A percentile compares a stretch with the other conserved stretches of the same genome.
phyloP scores from a whole-genome alignment of 2,113 vertebrate species.

The Grantiella picta region DNA sequence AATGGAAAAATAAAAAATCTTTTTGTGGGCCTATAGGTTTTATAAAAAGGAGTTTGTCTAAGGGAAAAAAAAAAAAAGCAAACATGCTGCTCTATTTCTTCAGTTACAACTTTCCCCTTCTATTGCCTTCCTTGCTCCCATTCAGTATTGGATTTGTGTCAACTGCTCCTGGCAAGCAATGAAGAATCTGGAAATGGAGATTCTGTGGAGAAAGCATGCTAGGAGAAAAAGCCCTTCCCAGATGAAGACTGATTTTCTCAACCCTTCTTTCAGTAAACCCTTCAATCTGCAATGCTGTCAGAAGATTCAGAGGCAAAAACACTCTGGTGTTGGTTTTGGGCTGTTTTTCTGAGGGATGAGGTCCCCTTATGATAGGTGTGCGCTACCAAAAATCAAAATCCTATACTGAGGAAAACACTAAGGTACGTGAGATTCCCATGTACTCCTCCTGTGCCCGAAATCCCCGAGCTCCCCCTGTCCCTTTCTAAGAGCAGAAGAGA shows the following conservation, averaged over 20 bases:
- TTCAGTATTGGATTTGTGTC: not conserved
- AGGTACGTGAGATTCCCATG: not conserved
- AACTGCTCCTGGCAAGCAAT: not conserved
- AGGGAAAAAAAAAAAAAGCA: not conserved
- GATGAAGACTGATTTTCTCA: not conserved
- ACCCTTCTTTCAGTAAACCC: not conserved
- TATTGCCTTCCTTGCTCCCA: not conserved
- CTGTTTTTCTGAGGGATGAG: not conserved
- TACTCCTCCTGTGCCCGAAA: not conserved
- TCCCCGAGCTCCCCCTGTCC: rapidly evolving
- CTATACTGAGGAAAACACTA: not conserved
- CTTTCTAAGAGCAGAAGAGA: not conserved
- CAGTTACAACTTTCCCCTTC: not conserved
- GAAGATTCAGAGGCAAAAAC: not conserved
- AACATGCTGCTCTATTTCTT: not conserved
- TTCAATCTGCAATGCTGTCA: not conserved
- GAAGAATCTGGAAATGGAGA: not conserved
- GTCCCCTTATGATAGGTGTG: not conserved
- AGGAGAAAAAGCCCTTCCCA: not conserved
- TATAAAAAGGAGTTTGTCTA: not conserved
- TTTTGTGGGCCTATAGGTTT: not conserved
- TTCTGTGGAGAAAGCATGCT: not conserved
- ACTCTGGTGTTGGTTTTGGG: not conserved
- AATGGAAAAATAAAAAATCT: not conserved
- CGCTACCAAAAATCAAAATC: not conserved